phyloP scores from a whole-genome alignment of 2,113 vertebrate species.

The Platichthys stellatus region DNA sequence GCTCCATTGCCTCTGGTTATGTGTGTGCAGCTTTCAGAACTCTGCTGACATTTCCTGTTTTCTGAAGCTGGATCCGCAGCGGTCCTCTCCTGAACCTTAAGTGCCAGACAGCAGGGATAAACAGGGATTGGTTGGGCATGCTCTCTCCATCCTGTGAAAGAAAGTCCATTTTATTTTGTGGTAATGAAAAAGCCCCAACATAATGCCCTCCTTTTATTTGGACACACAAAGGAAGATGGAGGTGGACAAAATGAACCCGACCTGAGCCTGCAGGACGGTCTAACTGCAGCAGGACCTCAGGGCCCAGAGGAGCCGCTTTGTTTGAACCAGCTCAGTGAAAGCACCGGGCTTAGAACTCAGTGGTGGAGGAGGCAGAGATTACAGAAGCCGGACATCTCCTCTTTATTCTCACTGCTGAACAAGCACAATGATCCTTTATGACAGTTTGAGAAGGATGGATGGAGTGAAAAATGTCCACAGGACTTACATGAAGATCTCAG shows the following conservation, averaged over 20 bases:
- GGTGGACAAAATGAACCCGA: conserved; percentile 6
- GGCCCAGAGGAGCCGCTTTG: conserved; percentile 12
- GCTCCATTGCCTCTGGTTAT: conserved; percentile 12
- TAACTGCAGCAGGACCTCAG: conserved; percentile 1
- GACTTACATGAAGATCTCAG: background rate
- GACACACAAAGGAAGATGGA: conserved; percentile 26
- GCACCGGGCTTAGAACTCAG: conserved; percentile 1
- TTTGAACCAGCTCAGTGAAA: conserved; percentile 7
- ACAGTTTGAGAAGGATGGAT: background rate
- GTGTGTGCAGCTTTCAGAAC: conserved; percentile 2
- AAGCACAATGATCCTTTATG: conserved; percentile 36
- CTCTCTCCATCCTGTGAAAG: background rate
- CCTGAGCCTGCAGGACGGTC: conserved; percentile 4
- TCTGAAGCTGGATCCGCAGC: background rate
- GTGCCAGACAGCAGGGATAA: conserved; percentile 21
- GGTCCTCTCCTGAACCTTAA: conserved; percentile 29
- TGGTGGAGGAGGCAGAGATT: conserved; percentile 2
- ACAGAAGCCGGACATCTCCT: background rate
- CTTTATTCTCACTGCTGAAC: conserved; percentile 17
- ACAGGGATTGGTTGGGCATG: background rate
- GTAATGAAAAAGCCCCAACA: conserved; percentile 20
- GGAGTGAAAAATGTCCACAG: conserved; percentile 2
- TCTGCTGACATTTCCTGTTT: conserved; percentile 44
- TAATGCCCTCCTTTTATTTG: conserved; percentile 29
- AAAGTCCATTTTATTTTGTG: conserved; percentile 5